Conservation (phyloP, 1,140 invertebrate genomes). For the Copidosoma floridanum region DNA sequence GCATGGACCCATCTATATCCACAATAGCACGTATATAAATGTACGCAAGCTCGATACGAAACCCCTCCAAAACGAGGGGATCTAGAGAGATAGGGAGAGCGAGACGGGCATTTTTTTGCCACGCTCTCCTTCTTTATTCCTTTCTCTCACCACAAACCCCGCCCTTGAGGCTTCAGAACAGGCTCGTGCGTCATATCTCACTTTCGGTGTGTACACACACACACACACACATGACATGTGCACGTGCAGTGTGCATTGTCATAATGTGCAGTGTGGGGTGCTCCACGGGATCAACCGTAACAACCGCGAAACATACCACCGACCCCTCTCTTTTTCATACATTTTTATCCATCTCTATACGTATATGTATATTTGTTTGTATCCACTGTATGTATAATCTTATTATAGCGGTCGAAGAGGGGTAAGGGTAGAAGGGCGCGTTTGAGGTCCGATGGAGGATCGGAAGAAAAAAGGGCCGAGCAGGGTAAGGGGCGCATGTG, state of each 20-base stretch:
- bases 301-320: constrained; percentile 23
- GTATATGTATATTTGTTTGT: too few species aligned
- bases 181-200: constrained; percentile 15
- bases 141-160: too few species aligned
- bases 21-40: too few species aligned
- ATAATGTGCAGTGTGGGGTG: not conserved
- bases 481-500: constrained; percentile 47
- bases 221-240: too few species aligned
- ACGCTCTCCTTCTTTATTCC: not conserved
- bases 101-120: not conserved
- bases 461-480: constrained; percentile 37
- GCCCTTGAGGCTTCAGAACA: too few species aligned
- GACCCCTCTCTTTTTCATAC: not conserved
- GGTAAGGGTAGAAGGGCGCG: not conserved
- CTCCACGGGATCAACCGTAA: constrained; percentile 29
- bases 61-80: constrained; percentile 14
- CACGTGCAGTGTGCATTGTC: too few species aligned
- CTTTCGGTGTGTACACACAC: too few species aligned
- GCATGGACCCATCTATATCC: too few species aligned
- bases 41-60: not conserved
- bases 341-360: not conserved
- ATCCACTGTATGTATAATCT: too few species aligned
- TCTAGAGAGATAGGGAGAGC: constrained; percentile 15
- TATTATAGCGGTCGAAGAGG: not conserved
- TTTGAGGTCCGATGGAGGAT: constrained; percentile 34